These are phyloP conservation scores for Pristionchus maxplancki DNA, from an alignment of 2,888 invertebrate genomes.

Conservation along the genomic window DNA sequence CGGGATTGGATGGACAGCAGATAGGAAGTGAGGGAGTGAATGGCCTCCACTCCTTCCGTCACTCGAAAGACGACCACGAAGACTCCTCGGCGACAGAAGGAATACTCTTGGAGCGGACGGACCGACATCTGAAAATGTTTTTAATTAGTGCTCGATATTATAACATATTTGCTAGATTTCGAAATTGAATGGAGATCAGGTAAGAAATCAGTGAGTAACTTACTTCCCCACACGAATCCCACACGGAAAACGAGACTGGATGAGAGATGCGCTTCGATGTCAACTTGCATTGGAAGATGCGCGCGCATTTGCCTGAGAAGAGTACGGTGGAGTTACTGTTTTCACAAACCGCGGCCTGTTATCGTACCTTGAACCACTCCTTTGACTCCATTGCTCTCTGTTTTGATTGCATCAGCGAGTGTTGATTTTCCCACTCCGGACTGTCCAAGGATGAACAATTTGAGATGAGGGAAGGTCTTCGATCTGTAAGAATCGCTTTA, in stretches of 20 bases:
- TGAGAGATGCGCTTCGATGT: slow-evolving; percentile 79
- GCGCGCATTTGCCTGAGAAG: slow-evolving; percentile 45
- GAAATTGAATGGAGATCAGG: background rate
- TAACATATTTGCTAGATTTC: background rate
- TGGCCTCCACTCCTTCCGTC: slow-evolving; percentile 91
- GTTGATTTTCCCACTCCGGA: slow-evolving; percentile 92
- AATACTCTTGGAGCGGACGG: slow-evolving; percentile 98
- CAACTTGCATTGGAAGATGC: slow-evolving; percentile 23
- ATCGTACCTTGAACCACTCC: background rate
- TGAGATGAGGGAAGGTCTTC: slow-evolving; percentile 93
- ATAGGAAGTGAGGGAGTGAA: slow-evolving; percentile 78
- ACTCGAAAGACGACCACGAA: slow-evolving; percentile 96
- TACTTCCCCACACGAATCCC: slow-evolving; percentile 98
- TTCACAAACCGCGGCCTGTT: no score
- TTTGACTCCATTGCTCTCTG: background rate
- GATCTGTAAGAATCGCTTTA: no score
- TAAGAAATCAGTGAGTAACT: no score
- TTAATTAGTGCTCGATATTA: background rate
- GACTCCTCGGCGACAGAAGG: slow-evolving; percentile 92
- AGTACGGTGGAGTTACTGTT: no score
- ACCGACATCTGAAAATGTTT: slow-evolving; percentile 85
- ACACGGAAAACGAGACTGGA: slow-evolving; percentile 89
- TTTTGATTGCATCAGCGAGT: slow-evolving; percentile 78
- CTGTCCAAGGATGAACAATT: slow-evolving; percentile 83
- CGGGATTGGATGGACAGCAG: slow-evolving; percentile 83